phyloP scores from a whole-genome alignment of 2,888 invertebrate genomes.

The Galerucella pusilla region DNA sequence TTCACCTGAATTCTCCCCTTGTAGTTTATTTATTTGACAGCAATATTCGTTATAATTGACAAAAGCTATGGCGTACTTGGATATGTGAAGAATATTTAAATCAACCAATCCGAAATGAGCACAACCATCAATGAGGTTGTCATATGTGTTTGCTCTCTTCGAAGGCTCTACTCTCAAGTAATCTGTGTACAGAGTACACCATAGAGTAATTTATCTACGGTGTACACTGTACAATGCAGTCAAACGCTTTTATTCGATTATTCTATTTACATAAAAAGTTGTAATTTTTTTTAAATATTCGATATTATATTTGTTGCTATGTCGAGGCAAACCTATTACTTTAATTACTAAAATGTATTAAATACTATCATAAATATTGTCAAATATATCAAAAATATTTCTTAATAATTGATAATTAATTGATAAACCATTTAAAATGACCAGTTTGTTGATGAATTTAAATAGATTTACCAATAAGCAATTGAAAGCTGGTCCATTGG shows the following conservation, averaged over 20 bases:
- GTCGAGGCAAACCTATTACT: too few species aligned
- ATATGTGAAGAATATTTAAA: conserved; percentile 41
- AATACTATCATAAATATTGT: background rate
- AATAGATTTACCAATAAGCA: background rate
- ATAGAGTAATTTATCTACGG: too few species aligned
- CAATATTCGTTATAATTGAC: conserved; percentile 48
- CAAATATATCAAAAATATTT: background rate
- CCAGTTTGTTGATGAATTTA: conserved; percentile 7
- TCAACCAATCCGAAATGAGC: conserved; percentile 42
- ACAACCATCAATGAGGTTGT: background rate
- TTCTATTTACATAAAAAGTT: too few species aligned
- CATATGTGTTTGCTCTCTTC: too few species aligned
- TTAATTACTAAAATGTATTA: background rate
- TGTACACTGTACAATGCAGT: too few species aligned
- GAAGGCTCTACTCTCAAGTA: too few species aligned
- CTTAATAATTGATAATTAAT: background rate
- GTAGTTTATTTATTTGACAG: conserved; percentile 47
- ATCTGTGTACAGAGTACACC: too few species aligned
- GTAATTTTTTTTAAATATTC: too few species aligned
- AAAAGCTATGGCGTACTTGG: conserved; percentile 40
- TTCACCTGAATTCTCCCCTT: conserved; percentile 37
- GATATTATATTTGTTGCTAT: too few species aligned
- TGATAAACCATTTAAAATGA: conserved; percentile 4
- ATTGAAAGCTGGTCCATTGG: conserved; percentile 19
- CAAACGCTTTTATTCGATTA: too few species aligned